Evolutionary conservation across 2,888 invertebrate genomes (phyloP).

Genomic region (Drosophila birchii): DNA sequence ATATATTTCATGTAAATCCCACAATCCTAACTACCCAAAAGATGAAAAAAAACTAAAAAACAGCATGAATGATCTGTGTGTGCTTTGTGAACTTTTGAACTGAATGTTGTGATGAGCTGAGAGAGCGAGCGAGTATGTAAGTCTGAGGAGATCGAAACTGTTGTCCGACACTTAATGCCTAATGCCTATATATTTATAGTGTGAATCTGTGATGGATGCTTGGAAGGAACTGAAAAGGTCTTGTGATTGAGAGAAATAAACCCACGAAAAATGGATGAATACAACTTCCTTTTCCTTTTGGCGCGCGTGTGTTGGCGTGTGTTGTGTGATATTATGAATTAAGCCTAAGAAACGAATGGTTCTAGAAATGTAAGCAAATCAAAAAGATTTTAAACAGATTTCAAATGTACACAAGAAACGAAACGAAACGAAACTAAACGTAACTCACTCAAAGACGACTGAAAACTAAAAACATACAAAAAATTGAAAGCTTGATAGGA

Average conservation of each 20-base stretch:
- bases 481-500: not conserved
- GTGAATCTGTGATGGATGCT: slow-evolving; percentile 59
- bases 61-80: slow-evolving; percentile 19
- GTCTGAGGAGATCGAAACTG: slow-evolving; percentile 37
- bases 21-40: slow-evolving; percentile 19
- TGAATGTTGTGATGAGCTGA: slow-evolving; percentile 36
- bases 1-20: slow-evolving; percentile 32
- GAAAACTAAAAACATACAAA: slow-evolving; percentile 8
- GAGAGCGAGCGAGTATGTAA: slow-evolving; percentile 29
- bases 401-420: slow-evolving; percentile 42
- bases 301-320: slow-evolving; percentile 68
- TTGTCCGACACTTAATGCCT: slow-evolving; percentile 26
- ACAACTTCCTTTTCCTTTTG: slow-evolving; percentile 61
- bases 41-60: slow-evolving; percentile 17
- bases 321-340: slow-evolving; percentile 77
- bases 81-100: slow-evolving; percentile 10
- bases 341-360: slow-evolving; percentile 60
- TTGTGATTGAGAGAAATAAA: slow-evolving; percentile 30
- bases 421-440: slow-evolving; percentile 28
- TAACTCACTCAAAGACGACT: slow-evolving; percentile 33
- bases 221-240: slow-evolving; percentile 24
- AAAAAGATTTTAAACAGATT: slow-evolving; percentile 77
- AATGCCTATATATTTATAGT: slow-evolving; percentile 50
- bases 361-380: slow-evolving; percentile 62
- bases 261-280: slow-evolving; percentile 30